Evolutionary conservation across 1,140 invertebrate genomes (phyloP).

Genomic region (Lysiphlebus fabarum): DNA sequence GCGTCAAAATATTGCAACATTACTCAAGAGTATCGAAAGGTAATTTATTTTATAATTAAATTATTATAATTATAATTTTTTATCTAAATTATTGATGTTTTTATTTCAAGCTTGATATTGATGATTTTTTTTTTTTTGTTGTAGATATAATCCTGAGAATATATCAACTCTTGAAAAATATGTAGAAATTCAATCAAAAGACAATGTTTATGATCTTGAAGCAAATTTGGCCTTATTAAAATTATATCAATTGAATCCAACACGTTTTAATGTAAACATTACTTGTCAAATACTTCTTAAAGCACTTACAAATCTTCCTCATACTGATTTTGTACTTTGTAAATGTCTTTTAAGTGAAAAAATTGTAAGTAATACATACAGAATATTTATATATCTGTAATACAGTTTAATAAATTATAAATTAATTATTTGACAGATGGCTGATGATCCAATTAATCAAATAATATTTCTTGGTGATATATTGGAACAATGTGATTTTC

Average conservation of each 20-base stretch:
- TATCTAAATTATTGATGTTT: neutral
- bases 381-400: slow-evolving; percentile 12
- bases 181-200: slow-evolving; percentile 86
- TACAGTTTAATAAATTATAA: slow-evolving; percentile 12
- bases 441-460: slow-evolving; percentile 77
- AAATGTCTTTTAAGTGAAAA: slow-evolving; percentile 88
- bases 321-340: slow-evolving; percentile 95
- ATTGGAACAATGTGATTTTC: slow-evolving; percentile 91
- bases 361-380: slow-evolving; percentile 62
- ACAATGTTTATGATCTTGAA: slow-evolving; percentile 94
- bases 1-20: slow-evolving; percentile 69
- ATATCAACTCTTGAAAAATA: slow-evolving; percentile 85
- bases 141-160: slow-evolving; percentile 93
- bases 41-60: slow-evolving; percentile 40
- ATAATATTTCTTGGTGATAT: slow-evolving; percentile 88
- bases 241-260: slow-evolving; percentile 92
- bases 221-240: slow-evolving; percentile 91
- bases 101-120: neutral
- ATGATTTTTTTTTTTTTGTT: slow-evolving; percentile 29
- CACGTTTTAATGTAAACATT: slow-evolving; percentile 78
- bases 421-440: slow-evolving; percentile 59
- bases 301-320: slow-evolving; percentile 92
- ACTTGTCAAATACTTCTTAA: slow-evolving; percentile 86
- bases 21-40: slow-evolving; percentile 80
- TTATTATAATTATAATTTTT: neutral